A percentile compares a stretch with the other conserved stretches of the same genome.
Evolutionary conservation across 2,113 vertebrate genomes (phyloP).

Genomic region (Eurypyga helias): DNA sequence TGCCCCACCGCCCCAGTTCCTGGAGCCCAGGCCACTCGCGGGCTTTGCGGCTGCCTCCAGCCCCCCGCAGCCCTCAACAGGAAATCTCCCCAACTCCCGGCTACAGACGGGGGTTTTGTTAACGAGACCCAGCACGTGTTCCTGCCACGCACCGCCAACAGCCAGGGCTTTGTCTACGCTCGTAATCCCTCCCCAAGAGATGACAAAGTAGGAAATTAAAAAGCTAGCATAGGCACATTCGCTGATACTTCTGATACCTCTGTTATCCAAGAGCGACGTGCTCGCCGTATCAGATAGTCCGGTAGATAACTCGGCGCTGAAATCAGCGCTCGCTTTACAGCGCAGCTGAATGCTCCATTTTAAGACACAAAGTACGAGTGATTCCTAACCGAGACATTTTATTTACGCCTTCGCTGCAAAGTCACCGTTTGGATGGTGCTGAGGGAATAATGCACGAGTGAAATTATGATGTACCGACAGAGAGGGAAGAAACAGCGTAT

Average conservation of each 20-base stretch:
- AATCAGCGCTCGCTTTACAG: not conserved
- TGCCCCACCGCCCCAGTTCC: not conserved
- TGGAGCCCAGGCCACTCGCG: rapidly evolving
- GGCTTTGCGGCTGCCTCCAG: not conserved
- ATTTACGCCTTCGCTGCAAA: not conserved
- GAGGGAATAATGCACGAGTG: not conserved
- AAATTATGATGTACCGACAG: not conserved
- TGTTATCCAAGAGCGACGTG: not conserved
- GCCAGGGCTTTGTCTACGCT: conserved; percentile 41
- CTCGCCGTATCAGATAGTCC: not conserved
- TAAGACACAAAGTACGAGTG: not conserved
- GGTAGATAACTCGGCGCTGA: not conserved
- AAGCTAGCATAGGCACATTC: conserved; percentile 47
- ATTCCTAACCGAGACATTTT: not conserved
- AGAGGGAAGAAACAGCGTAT: not conserved
- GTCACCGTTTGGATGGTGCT: not conserved
- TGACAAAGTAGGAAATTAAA: conserved; percentile 57
- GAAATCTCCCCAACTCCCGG: not conserved
- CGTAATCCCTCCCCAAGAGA: conserved; percentile 27
- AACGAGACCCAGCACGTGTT: conserved; percentile 43
- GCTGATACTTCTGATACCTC: not conserved
- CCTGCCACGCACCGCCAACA: conserved; percentile 18
- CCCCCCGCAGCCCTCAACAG: not conserved
- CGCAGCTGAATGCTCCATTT: not conserved
- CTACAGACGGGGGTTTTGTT: not conserved